A percentile compares a stretch with the other conserved stretches of the same genome.
These are phyloP conservation scores for Ctenoplectra terminalis DNA, from an alignment of 1,140 invertebrate genomes.

Conservation along the genomic window DNA sequence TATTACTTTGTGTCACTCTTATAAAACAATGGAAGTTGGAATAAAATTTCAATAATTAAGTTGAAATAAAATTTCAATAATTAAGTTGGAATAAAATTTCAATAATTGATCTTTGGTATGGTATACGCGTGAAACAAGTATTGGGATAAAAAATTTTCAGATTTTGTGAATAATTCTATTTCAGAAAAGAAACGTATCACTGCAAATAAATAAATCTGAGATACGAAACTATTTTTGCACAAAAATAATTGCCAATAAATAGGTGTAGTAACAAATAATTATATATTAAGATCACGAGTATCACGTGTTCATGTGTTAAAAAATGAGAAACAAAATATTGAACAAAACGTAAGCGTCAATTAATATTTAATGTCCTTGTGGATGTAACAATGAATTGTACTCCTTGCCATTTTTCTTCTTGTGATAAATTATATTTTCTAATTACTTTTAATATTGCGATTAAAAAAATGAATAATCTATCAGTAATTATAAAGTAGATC, in stretches of 20 bases:
- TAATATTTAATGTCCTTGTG: conserved; percentile 21
- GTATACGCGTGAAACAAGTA: not conserved
- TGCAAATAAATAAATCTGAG: not conserved
- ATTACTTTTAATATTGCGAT: not conserved
- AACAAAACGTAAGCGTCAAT: conserved; percentile 5
- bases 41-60: not conserved
- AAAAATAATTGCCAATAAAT: conserved; percentile 8
- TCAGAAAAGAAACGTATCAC: not conserved
- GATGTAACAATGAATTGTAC: conserved; percentile 19
- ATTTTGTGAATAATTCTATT: conserved; percentile 3
- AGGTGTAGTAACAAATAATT: not conserved
- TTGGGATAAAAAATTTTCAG: not conserved
- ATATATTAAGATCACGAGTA: not conserved
- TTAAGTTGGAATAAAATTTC: not conserved
- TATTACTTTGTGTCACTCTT: not conserved
- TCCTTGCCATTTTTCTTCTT: conserved; percentile 22
- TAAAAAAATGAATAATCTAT: not conserved
- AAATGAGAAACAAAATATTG: not conserved
- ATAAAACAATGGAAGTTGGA: not conserved
- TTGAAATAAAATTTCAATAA: not conserved
- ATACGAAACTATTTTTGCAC: conserved; percentile 13
- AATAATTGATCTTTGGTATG: not conserved
- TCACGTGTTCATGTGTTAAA: not conserved
- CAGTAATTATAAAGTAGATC: not conserved
- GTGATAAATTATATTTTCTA: not conserved